Percentiles rank a stretch among this genome's conserved stretches.
Conservation (phyloP, 2,113 vertebrate species). For the Noturus placidus region DNA sequence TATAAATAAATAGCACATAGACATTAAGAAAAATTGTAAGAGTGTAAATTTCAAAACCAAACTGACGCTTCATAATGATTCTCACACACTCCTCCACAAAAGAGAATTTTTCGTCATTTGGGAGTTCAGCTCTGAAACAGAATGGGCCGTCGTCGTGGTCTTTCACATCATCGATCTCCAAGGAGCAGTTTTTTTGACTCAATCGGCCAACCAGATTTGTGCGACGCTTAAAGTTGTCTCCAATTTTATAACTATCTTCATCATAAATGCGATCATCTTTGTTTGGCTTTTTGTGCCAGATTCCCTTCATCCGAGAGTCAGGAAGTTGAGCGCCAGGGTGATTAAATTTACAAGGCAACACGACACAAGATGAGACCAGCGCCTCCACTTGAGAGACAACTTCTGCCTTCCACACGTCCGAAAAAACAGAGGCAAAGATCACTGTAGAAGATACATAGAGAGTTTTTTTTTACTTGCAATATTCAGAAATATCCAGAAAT, state of each 20-base stretch:
- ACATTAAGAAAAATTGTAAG: too few species aligned
- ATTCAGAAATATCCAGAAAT: not conserved
- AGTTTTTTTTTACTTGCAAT: not conserved
- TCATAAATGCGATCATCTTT: fast-evolving
- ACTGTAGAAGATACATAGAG: conserved; percentile 42
- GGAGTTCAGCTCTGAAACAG: conserved; percentile 65
- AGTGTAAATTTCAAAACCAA: not conserved
- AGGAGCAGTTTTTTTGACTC: conserved; percentile 59
- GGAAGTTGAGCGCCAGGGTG: conserved; percentile 43
- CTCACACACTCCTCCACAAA: conserved; percentile 53
- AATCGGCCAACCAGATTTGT: conserved; percentile 59
- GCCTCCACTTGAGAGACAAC: not conserved
- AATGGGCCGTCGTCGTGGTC: conserved; percentile 61
- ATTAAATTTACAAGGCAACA: conserved; percentile 63
- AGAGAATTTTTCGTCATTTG: conserved; percentile 46
- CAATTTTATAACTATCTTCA: conserved; percentile 10
- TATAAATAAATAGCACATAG: not conserved
- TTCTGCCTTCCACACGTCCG: conserved; percentile 51
- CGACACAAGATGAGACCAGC: conserved; percentile 63
- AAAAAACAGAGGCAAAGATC: conserved; percentile 1
- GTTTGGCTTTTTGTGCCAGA: conserved; percentile 32
- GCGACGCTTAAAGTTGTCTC: conserved; percentile 45
- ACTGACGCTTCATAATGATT: conserved; percentile 51
- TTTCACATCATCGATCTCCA: conserved; percentile 56
- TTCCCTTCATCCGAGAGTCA: conserved; percentile 46